A percentile compares a stretch with the other conserved stretches of the same genome.
These are phyloP conservation scores for Drosophila niveifrons DNA, from an alignment of 2,888 invertebrate species.

Conservation along the genomic window DNA sequence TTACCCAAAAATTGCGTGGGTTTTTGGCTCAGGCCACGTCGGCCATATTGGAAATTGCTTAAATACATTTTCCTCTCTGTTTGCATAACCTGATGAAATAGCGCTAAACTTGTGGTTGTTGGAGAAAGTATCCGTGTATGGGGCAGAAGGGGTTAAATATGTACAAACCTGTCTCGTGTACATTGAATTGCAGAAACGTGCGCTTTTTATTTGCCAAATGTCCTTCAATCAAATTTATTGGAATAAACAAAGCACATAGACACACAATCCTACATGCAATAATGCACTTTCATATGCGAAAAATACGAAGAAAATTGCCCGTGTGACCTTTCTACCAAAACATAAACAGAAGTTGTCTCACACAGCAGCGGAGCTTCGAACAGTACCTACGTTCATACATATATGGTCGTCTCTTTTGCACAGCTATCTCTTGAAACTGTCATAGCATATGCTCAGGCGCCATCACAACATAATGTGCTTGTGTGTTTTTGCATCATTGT, in stretches of 20 bases:
- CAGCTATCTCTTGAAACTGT: slow-evolving; percentile 40
- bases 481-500: slow-evolving; percentile 3
- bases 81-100: slow-evolving; percentile 44
- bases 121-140: slow-evolving; percentile 28
- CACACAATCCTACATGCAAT: slow-evolving; percentile 1
- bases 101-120: slow-evolving; percentile 8
- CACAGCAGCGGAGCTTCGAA: slow-evolving; percentile 2
- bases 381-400: not conserved
- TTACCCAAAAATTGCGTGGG: slow-evolving; percentile 40
- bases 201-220: slow-evolving; percentile 27
- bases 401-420: slow-evolving; percentile 50
- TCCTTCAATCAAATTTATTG: slow-evolving; percentile 60
- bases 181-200: slow-evolving; percentile 8
- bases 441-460: slow-evolving; percentile 77
- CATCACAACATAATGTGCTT: slow-evolving; percentile 48
- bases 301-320: slow-evolving; percentile 35
- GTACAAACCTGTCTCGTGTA: slow-evolving; percentile 12
- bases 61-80: slow-evolving; percentile 9
- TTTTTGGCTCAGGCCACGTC: slow-evolving; percentile 29
- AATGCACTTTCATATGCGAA: slow-evolving; percentile 28
- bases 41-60: slow-evolving; percentile 53
- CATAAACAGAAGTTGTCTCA: slow-evolving; percentile 52
- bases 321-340: slow-evolving; percentile 75
- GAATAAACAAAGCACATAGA: slow-evolving; percentile 23
- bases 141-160: not conserved